Evolutionary conservation across 2,888 invertebrate species (phyloP), one percentile per base, ranked within the genome.

Genomic region (Diogma glabrata): DNA sequence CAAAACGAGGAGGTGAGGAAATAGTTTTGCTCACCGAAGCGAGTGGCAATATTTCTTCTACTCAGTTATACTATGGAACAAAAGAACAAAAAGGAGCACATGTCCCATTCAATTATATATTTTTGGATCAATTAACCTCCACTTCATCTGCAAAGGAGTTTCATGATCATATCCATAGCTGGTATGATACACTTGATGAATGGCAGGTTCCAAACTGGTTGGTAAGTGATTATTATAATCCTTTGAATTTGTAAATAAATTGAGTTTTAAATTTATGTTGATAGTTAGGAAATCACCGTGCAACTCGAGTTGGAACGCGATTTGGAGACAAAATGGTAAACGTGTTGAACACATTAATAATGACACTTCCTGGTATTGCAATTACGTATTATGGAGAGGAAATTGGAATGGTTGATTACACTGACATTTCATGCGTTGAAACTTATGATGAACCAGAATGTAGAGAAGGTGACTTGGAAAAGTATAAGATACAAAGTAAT

Each of bases 351-450:
- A 88, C 92, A 84, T 65, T 95, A 50, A 72, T 82, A 17, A 72
- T 89, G 63, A 74, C 91, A 16, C 71, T 94, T 50, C 92, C 91
- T 2, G 94, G 94, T 38, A 78, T 89, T 4, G 81, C 84, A 19
- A 79, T 92, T 8, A 85, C 88, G 1, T 94, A 94, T 63, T 87
- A 93, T 73, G 89, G 87, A 4, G 87, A 89, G 60, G 87, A 88
- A 70, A 76, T 89, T 46, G 87, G 82, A 1, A 81, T 85, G 79
- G 64, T 72, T 55, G 77, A 85, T 61, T 70, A 71, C 40, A 67
- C 70, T 38, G 75, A 79, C 8, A 70, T 72, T 0, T 62, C 64
- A 10, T 75, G 69, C 67, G 63, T 67, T 36, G 67, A 74, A 9
- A 74, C 75, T 0, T 62, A 74, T 26, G 82, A 82, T 66, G 79